Conservation (phyloP, 2,797 vertebrate species). For the Eulemur mongoz region DNA sequence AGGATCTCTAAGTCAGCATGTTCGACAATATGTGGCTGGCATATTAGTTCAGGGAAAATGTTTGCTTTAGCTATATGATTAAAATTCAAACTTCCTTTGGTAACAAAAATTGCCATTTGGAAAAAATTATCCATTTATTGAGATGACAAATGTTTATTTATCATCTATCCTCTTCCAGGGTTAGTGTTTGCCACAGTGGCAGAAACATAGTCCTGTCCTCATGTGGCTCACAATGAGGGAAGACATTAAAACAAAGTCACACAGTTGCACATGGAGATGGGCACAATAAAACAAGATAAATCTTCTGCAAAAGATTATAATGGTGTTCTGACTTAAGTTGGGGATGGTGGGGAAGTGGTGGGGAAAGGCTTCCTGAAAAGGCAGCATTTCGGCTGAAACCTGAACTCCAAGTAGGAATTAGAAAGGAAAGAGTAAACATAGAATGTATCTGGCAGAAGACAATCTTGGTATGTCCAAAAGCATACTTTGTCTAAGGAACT, state of each 20-base stretch:
- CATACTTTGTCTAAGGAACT: not conserved
- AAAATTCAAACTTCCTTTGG: not conserved
- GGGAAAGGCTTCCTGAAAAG: not conserved
- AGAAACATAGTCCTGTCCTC: not conserved
- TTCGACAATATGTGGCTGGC: not conserved
- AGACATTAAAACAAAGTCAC: not conserved
- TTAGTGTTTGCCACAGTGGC: not conserved
- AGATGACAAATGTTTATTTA: not conserved
- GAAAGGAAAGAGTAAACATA: not conserved
- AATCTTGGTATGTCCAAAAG: not conserved
- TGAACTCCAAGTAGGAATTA: not conserved
- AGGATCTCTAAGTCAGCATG: not conserved
- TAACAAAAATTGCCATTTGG: not conserved
- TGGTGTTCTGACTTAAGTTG: not conserved
- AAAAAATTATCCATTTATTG: not conserved
- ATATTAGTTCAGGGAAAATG: not conserved
- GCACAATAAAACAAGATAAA: not conserved
- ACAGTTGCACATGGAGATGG: not conserved
- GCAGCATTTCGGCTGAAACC: not conserved
- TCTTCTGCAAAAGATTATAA: not conserved
- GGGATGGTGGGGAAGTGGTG: not conserved
- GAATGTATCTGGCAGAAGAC: not conserved
- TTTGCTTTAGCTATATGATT: not conserved
- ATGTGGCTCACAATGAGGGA: not conserved
- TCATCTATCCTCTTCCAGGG: not conserved